Conservation (phyloP, 2,888 invertebrate genomes). For the Erebia ligea region DNA sequence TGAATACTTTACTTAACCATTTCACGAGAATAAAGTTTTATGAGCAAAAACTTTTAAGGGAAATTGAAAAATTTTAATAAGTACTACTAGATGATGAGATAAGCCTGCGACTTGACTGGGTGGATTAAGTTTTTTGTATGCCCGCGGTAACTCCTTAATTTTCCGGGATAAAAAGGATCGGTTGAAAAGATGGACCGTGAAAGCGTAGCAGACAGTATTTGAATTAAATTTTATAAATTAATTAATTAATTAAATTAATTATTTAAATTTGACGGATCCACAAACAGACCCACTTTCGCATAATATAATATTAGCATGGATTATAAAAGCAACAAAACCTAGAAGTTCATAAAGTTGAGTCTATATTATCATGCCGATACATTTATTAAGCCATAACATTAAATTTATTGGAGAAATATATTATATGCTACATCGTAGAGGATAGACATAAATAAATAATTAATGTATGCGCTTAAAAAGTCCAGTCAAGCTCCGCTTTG, state of each 20-base stretch:
- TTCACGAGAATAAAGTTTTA: neutral
- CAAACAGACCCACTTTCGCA: no score
- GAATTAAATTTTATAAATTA: no score
- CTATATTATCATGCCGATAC: neutral
- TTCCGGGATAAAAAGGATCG: no score
- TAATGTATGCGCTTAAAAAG: neutral
- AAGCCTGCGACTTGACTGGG: no score
- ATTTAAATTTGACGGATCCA: no score
- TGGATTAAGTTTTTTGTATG: no score
- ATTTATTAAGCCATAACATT: slow-evolving; percentile 18
- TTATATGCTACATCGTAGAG: slow-evolving; percentile 1
- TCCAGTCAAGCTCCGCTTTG: no score
- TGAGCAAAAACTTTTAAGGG: neutral
- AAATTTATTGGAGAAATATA: slow-evolving; percentile 10
- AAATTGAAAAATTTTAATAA: neutral
- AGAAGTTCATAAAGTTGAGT: slow-evolving; percentile 2
- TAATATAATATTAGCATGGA: neutral
- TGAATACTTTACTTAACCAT: neutral
- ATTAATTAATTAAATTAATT: no score
- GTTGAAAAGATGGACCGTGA: no score
- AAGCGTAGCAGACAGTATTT: no score
- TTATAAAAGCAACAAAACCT: neutral
- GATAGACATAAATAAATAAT: slow-evolving; percentile 2
- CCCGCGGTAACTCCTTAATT: no score
- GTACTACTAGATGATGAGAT: no score